Percentiles rank a stretch among this genome's conserved stretches.
Evolutionary conservation across 1,140 invertebrate species (phyloP).

Genomic region (Drosophila paulistorum): DNA sequence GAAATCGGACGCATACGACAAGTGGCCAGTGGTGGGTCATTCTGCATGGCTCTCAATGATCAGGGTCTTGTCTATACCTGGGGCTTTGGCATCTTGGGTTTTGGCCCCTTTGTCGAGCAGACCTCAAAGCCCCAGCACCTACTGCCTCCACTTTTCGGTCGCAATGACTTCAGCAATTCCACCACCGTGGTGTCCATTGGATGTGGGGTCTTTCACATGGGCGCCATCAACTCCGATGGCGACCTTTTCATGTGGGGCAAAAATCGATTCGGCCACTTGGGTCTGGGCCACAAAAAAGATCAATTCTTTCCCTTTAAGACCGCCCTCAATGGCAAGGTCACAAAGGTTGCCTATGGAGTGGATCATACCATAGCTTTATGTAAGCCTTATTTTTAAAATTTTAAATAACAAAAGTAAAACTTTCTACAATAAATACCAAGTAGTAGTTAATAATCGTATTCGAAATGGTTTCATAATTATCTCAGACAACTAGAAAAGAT

Average conservation of each 20-base stretch:
- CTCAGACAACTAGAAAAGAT: too few relatives aligned
- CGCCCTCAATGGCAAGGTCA: constrained; percentile 88
- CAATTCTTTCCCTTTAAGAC: constrained; percentile 96
- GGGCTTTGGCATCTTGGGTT: constrained; percentile 96
- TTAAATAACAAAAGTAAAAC: neutral
- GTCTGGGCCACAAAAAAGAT: constrained; percentile 90
- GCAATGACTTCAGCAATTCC: constrained; percentile 91
- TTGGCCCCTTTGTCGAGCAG: constrained; percentile 90
- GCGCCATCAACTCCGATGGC: constrained; percentile 90
- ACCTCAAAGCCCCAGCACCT: constrained; percentile 88
- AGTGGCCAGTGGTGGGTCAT: constrained; percentile 93
- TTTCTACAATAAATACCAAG: too few relatives aligned
- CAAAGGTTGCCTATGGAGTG: constrained; percentile 90
- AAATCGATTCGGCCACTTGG: constrained; percentile 92
- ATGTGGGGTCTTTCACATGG: constrained; percentile 91
- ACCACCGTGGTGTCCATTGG: constrained; percentile 87
- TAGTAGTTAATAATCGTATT: too few relatives aligned
- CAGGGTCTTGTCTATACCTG: constrained; percentile 93
- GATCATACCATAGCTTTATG: constrained; percentile 93
- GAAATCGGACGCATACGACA: constrained; percentile 90
- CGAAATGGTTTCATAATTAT: too few relatives aligned
- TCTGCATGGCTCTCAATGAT: constrained; percentile 89
- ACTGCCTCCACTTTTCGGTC: constrained; percentile 92
- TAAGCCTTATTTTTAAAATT: constrained; percentile 86
- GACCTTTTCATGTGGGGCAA: constrained; percentile 96